A percentile compares a stretch with the other conserved stretches of the same genome.
Conservation (phyloP, 2,113 vertebrate genomes). For the Neogobius melanostomus region DNA sequence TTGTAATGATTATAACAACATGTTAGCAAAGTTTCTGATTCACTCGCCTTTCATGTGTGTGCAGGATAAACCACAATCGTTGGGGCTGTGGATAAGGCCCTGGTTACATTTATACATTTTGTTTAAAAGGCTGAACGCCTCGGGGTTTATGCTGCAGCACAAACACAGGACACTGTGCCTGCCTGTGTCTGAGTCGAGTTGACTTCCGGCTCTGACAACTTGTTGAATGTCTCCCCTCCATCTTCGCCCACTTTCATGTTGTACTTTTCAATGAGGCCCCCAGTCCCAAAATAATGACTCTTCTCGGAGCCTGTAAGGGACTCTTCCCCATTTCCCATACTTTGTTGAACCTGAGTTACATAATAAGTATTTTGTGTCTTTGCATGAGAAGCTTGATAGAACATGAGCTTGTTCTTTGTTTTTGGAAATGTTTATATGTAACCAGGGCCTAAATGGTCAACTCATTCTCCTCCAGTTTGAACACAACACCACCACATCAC, state of each 20-base stretch:
- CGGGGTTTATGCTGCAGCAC: not conserved
- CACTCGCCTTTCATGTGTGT: constrained; percentile 48
- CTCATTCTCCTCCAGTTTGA: constrained; percentile 64
- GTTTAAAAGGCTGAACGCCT: not conserved
- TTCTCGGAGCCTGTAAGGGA: not conserved
- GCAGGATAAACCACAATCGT: constrained; percentile 36
- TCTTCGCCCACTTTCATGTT: too few species aligned
- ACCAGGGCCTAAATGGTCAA: constrained; percentile 7
- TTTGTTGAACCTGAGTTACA: not conserved
- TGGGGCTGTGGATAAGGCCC: constrained; percentile 37
- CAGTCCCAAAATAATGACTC: too few species aligned
- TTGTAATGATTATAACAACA: constrained; percentile 1
- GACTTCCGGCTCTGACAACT: too few species aligned
- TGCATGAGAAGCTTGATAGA: not conserved
- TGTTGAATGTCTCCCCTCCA: too few species aligned
- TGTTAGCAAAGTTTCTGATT: constrained; percentile 31
- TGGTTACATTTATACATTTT: not conserved
- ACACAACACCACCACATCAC: constrained; percentile 63
- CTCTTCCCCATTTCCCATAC: not conserved
- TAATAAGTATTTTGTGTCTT: not conserved
- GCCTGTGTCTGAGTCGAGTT: too few species aligned
- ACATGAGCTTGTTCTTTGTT: not conserved
- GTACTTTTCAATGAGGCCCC: too few species aligned
- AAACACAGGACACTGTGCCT: not conserved
- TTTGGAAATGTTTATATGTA: not conserved